Base-by-base conservation (phyloP, 2,888 invertebrate species). In the Drosophila neonasuta region DNA sequence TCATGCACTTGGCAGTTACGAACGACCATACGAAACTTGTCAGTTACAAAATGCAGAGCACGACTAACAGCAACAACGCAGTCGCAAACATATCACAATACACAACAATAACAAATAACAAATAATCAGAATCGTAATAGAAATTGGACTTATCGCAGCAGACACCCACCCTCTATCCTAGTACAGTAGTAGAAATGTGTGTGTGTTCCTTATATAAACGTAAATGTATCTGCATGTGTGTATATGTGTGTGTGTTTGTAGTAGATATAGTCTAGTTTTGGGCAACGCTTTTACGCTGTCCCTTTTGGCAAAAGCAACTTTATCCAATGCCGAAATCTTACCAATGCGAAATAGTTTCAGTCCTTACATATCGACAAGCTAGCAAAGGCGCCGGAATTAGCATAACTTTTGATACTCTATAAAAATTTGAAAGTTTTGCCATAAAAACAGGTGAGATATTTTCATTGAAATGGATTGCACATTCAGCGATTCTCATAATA, bases 281-380 rank as follows among this genome's bases (percentile, higher is more conserved):
- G 74, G 69, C 63, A 60, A 62, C 61, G 64, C 73, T 76, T 73
- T 76, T 63, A 61, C 46, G 59, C 57, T 66, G 66, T 66, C 56
- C 61, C 57, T 79, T 59, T 62, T 39, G 46, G 48, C 17, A 9
- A 17, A 11, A 44, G 67, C 63, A 71, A 58, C 69, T 67, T 77
- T 63, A 73, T 87, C 75, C 82, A 44, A 71, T 50, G 63, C 58
- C 46, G 24, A 79, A 77, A 85, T 79, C 82, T 74, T 75, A 62
- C 77, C 79, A 82, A 85, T 62, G 68, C 74, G 62, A 72, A 74
- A 84, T 74, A 79, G 85, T 81, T 84, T 63, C 62, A 59, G 55
- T 56, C 73, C 49, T 64, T 39, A 46, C 55, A 56, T 7, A 54
- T 8, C 30, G 32, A 29, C 13, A 36, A 30, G 29, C 11, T 15